phyloP scores from a whole-genome alignment of 2,113 vertebrate species.

The Nibea albiflora region DNA sequence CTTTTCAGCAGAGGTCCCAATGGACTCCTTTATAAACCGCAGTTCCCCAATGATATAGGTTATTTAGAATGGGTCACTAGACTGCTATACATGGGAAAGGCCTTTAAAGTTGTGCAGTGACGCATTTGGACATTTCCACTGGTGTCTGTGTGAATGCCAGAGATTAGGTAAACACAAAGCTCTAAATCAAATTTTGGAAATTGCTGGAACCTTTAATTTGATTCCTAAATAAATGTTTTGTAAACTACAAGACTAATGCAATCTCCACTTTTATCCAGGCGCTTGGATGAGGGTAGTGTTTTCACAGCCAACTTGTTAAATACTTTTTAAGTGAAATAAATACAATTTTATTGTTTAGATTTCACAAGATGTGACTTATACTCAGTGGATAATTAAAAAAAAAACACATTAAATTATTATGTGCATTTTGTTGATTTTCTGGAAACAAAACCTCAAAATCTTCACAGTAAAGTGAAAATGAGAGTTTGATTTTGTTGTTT shows the following conservation, averaged over 20 bases:
- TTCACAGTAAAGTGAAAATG: not conserved
- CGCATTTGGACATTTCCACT: slow-evolving; percentile 85
- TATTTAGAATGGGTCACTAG: slow-evolving; percentile 94
- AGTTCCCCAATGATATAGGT: slow-evolving; percentile 85
- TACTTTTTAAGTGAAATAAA: slow-evolving; percentile 72
- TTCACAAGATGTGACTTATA: slow-evolving; percentile 20
- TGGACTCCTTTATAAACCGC: slow-evolving; percentile 88
- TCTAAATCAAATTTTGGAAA: slow-evolving; percentile 81
- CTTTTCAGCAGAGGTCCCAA: slow-evolving; percentile 88
- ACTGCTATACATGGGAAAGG: slow-evolving; percentile 85
- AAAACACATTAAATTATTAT: too few species aligned
- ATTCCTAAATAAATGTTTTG: slow-evolving; percentile 80
- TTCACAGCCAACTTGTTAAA: slow-evolving; percentile 79
- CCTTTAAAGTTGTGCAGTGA: slow-evolving; percentile 89
- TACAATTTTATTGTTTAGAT: slow-evolving; percentile 52
- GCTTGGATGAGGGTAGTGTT: slow-evolving; percentile 49
- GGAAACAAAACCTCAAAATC: not conserved
- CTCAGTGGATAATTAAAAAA: not conserved
- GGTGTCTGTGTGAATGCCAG: slow-evolving; percentile 80
- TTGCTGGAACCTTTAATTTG: slow-evolving; percentile 86
- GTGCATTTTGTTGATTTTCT: not conserved
- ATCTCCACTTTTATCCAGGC: slow-evolving; percentile 70
- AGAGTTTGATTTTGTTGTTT: not conserved
- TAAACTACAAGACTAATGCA: slow-evolving; percentile 85
- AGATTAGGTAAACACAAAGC: slow-evolving; percentile 84